Base-by-base conservation (phyloP, 2,797 vertebrate genomes). In the Malurus splendens region DNA sequence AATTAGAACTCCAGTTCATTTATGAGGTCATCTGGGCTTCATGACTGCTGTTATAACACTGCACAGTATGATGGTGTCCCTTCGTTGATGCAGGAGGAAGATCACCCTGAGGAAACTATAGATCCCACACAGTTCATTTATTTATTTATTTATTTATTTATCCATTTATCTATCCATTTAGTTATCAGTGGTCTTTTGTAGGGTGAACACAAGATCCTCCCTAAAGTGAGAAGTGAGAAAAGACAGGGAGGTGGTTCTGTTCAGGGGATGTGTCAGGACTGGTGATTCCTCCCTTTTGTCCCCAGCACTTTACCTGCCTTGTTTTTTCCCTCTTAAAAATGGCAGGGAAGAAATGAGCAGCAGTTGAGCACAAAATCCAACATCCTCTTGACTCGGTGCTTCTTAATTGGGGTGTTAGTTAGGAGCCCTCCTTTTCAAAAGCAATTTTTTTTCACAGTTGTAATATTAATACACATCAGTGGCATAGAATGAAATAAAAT, bases 401-500 rank as follows among this genome's bases (percentile, higher is more conserved):
- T 82, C 66, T 71, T 85, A 66, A 60, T n/a, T 60, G 70, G 60
- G 48, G 12, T 75, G 62, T 70, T 85, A 65, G 32, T 28, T 84
- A 23, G 38, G 82, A 75, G 13, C 72, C 30, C 25, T 86, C 70
- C 66, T 81, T 87, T 89, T 51, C 56, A 71, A 93, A 83, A 74
- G 38, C 74, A 65, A 15, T 1, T 36, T 33, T 45, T 54, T 78
- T 48, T 18, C 23, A n/a, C 61, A 78, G 11, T 89, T 82, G 45
- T 93, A 62, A 74, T 92, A 92, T 84, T 93, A 87, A 85, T 90
- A 76, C 66, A 76, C 59, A 65, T 90, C 86, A 79, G 44, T 42
- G 51, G 48, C 70, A 90, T 38, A 52, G 68, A 90, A 88, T 94
- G 61, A 90, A 92, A 61, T 89, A 85, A 93, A 93, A 94, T 75